Conservation (phyloP, 2,113 vertebrate genomes). For the Platichthys flesus region DNA sequence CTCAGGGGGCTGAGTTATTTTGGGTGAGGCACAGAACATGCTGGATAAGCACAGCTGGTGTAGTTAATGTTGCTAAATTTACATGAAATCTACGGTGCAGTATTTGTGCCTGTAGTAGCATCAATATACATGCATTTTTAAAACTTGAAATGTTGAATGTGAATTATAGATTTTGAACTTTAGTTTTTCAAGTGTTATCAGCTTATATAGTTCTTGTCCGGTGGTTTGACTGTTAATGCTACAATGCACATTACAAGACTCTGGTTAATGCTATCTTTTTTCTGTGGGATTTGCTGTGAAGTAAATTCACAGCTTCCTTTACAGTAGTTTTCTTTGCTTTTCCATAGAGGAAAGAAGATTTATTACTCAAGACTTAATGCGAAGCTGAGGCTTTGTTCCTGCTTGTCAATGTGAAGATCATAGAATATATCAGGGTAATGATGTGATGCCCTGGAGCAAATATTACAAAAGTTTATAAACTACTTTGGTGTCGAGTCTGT, state of each 20-base stretch:
- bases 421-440: not conserved
- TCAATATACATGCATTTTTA: not conserved
- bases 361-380: not conserved
- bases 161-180: not conserved
- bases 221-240: not conserved
- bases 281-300: not conserved
- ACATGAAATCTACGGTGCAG: slow-evolving; percentile 11
- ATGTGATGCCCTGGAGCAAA: not conserved
- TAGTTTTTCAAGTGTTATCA: not conserved
- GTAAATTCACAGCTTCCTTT: not conserved
- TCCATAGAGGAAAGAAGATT: not conserved
- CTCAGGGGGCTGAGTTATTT: slow-evolving; percentile 54
- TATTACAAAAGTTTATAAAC: not conserved
- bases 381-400: not conserved
- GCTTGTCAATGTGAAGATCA: too few species aligned
- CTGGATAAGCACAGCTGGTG: slow-evolving; percentile 54
- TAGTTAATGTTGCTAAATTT: slow-evolving; percentile 49
- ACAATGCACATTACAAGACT: too few species aligned
- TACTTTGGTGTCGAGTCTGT: not conserved
- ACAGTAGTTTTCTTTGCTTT: not conserved
- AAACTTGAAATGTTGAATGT: too few species aligned
- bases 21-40: slow-evolving; percentile 41
- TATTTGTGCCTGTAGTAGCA: not conserved
- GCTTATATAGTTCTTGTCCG: not conserved
- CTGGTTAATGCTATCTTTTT: too few species aligned